phyloP scores from a whole-genome alignment of 2,797 vertebrate genomes.

The Sorex maritimensis region DNA sequence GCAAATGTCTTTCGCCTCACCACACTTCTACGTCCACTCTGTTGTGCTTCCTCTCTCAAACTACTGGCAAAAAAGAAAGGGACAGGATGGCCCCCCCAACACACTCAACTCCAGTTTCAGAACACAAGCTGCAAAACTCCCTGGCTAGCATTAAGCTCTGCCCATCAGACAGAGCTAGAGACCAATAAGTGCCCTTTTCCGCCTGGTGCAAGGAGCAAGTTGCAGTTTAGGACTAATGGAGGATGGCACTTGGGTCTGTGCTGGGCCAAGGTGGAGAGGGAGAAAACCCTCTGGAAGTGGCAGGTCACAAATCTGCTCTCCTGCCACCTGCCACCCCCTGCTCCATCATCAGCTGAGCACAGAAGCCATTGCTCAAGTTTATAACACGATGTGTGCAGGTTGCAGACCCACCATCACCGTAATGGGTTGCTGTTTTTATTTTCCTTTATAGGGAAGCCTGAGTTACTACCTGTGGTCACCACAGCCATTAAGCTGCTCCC shows the following conservation, averaged over 20 bases:
- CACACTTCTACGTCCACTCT: neutral
- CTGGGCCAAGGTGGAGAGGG: neutral
- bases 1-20: rapidly evolving
- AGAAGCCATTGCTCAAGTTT: conserved; percentile 81
- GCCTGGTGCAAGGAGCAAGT: neutral
- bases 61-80: neutral
- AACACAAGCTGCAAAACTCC: neutral
- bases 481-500: conserved; percentile 76
- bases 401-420: conserved; percentile 78
- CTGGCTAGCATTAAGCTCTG: neutral
- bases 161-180: neutral
- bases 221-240: neutral
- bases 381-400: conserved; percentile 24
- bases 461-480: conserved; percentile 82
- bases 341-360: conserved; percentile 23
- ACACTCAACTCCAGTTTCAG: neutral
- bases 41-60: neutral
- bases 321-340: neutral
- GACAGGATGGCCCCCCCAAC: neutral
- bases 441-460: conserved; percentile 81
- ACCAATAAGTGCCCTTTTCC: neutral
- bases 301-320: conserved; percentile 67
- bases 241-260: neutral
- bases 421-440: conserved; percentile 86
- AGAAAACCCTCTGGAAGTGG: conserved; percentile 52